Evolutionary conservation across 2,113 vertebrate genomes (phyloP).

Genomic region (Rissa tridactyla): DNA sequence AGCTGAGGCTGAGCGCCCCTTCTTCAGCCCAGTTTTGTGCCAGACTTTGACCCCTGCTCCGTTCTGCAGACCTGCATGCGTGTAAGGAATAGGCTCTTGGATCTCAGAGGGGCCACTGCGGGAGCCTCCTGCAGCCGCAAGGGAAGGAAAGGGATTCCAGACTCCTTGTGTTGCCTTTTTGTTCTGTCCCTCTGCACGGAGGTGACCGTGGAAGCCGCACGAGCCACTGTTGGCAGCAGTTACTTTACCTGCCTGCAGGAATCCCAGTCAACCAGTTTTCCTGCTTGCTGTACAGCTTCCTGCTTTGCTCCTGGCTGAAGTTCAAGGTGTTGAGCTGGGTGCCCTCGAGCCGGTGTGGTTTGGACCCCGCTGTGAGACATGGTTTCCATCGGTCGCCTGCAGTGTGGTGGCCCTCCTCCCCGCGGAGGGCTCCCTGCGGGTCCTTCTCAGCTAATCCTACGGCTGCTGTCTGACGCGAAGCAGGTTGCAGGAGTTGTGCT

Average conservation of each 20-base stretch:
- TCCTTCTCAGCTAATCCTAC: background rate
- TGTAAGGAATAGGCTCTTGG: too few relatives aligned
- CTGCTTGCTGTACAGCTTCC: background rate
- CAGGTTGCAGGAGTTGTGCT: background rate
- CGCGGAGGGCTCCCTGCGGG: rapidly evolving
- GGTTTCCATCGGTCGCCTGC: background rate
- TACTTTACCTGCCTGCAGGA: background rate
- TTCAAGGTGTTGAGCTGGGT: background rate
- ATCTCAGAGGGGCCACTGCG: rapidly evolving
- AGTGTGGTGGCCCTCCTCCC: background rate
- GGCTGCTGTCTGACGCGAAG: background rate
- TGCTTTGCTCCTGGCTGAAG: background rate
- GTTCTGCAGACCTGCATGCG: rapidly evolving
- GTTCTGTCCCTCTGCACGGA: background rate
- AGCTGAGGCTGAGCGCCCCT: background rate
- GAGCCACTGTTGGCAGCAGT: background rate
- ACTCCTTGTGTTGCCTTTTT: background rate
- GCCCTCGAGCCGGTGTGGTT: background rate
- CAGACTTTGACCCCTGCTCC: background rate
- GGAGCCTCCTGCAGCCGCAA: background rate
- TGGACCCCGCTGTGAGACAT: background rate
- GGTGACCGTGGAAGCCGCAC: background rate
- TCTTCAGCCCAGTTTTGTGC: background rate
- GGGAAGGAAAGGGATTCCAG: too few relatives aligned
- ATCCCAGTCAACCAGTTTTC: background rate